Base-by-base conservation (phyloP, 1,140 invertebrate species). In the Drosophila ogumai region DNA sequence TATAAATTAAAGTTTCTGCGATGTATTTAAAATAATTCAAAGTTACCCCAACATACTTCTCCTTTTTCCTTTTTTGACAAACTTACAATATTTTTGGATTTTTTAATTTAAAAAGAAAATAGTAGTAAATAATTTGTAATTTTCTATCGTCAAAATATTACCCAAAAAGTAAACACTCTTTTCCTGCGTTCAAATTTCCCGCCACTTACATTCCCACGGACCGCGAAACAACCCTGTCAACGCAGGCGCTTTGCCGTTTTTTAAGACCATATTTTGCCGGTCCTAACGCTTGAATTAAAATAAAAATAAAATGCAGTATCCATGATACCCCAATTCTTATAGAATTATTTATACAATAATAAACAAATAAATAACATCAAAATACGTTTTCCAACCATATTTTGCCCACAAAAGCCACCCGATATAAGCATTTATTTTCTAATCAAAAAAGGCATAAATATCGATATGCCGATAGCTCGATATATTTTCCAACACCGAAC, bases 401-500 rank as follows among this genome's bases (percentile, higher is more conserved):
- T 41, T 41, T 3, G 1, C n/a, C n/a, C 9, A 17, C 17, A 4
- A 44, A 22, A 44, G 0, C 19, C 13, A 22, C 10, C 10, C 43
- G 43, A 46, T 46, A 46, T 46, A 7, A 2, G 0, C 8, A 32
- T 10, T 50, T 17, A 12, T 32, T 32, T 31, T 32, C 47, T 28
- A 17, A 32, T 50, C n/a, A 32, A 10, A 50, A 1, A 1, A 3
- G 8, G 0, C 9, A 49, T 15, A 15, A 3, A 49, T 50, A 50
- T 31, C 28, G 47, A 50, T 50, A 50, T 1, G 12, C 25, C n/a
- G 47, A 50, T 50, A 17, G 0, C 17, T 7, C 47, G 47, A 50
- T 50, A 50, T 12, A 12, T 50, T 50, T 31, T 12, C 10, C 28
- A 50, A 32, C 28, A 44, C 19, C 54, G 66, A 57, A 66, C 78